Percentiles rank a stretch among this genome's conserved stretches.
phyloP scores from a whole-genome alignment of 2,797 vertebrate genomes.

The Danio aesculapii region DNA sequence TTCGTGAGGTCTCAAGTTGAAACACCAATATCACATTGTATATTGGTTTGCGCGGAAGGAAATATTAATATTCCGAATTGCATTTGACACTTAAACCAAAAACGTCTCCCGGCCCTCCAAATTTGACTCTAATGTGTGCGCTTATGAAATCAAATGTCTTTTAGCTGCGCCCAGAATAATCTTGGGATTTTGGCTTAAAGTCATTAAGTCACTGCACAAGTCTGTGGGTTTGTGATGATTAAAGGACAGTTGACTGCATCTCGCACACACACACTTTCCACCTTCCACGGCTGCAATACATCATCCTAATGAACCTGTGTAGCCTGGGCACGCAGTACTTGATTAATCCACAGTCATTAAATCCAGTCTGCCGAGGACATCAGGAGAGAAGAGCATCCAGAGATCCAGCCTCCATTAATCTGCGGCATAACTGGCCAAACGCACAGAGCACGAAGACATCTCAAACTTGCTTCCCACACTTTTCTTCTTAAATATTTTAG shows the following conservation, averaged over 20 bases:
- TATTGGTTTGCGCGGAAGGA: neutral
- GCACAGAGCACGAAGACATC: neutral
- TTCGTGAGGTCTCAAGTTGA: neutral
- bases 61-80: neutral
- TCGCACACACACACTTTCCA: slow-evolving; percentile 21
- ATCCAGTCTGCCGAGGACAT: slow-evolving; percentile 43
- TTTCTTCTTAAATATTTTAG: neutral
- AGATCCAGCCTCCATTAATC: slow-evolving; percentile 70
- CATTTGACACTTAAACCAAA: neutral
- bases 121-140: slow-evolving; percentile 11
- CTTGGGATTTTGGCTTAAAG: slow-evolving; percentile 14
- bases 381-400: slow-evolving; percentile 34
- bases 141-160: slow-evolving; percentile 28
- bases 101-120: slow-evolving; percentile 5
- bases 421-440: slow-evolving; percentile 61
- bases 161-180: slow-evolving; percentile 23
- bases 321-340: slow-evolving; percentile 59
- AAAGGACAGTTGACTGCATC: slow-evolving; percentile 11
- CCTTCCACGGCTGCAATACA: slow-evolving; percentile 59
- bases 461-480: neutral
- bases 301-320: slow-evolving; percentile 73
- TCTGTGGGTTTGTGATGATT: slow-evolving; percentile 65
- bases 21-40: neutral
- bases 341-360: slow-evolving; percentile 74
- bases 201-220: slow-evolving; percentile 20